These are phyloP conservation scores for Pithys albifrons DNA, from an alignment of 2,113 vertebrate species.

Conservation along the genomic window DNA sequence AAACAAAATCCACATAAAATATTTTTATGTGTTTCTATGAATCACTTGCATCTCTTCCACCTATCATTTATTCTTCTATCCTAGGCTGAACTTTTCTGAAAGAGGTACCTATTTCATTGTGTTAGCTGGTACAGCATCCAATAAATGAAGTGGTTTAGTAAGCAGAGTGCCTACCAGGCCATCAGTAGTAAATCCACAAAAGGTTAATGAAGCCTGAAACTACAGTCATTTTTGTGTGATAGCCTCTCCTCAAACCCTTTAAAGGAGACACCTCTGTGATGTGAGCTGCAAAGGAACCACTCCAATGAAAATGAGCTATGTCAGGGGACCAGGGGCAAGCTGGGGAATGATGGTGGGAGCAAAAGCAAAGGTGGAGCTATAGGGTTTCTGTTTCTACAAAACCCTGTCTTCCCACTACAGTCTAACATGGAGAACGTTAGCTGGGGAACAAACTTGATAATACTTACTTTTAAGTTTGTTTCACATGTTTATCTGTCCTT, in stretches of 20 bases:
- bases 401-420: background rate
- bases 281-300: background rate
- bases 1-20: background rate
- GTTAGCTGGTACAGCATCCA: background rate
- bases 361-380: background rate
- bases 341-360: background rate
- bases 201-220: conserved; percentile 32
- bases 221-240: background rate
- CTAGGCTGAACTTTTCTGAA: background rate
- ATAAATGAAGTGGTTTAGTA: conserved; percentile 26
- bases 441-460: background rate
- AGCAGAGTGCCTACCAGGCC: background rate
- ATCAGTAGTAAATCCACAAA: conserved; percentile 10
- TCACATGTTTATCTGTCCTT: background rate
- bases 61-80: background rate
- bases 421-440: background rate
- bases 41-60: background rate
- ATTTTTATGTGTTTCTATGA: background rate
- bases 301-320: background rate
- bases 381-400: background rate
- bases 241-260: background rate
- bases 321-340: background rate
- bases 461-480: background rate
- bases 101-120: background rate
- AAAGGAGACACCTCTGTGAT: background rate